phyloP scores from a whole-genome alignment of 1,140 invertebrate genomes.

The Drosophila santomea region DNA sequence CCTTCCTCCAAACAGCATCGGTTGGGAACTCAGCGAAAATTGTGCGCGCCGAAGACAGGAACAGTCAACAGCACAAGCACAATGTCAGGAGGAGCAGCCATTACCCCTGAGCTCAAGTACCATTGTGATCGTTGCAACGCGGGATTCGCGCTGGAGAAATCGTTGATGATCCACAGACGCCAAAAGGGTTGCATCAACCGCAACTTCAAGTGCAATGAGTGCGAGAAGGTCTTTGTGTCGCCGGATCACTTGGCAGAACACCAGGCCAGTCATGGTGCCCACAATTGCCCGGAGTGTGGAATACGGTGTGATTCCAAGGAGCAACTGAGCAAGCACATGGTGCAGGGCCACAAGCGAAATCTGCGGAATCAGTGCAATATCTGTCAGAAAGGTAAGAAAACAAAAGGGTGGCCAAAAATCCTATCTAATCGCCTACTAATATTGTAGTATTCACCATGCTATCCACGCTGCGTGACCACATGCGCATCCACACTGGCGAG shows the following conservation, averaged over 20 bases:
- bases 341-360: slow-evolving; percentile 85
- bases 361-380: slow-evolving; percentile 87
- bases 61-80: background rate
- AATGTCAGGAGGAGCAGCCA: background rate
- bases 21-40: slow-evolving; percentile 3
- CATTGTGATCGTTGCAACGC: slow-evolving; percentile 76
- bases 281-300: slow-evolving; percentile 79
- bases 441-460: slow-evolving; percentile 85
- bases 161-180: slow-evolving; percentile 57
- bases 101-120: slow-evolving; percentile 48
- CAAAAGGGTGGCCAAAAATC: slow-evolving; percentile 12
- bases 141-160: slow-evolving; percentile 75
- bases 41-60: background rate
- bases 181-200: slow-evolving; percentile 74
- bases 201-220: slow-evolving; percentile 70
- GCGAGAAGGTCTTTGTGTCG: slow-evolving; percentile 85
- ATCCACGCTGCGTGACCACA: slow-evolving; percentile 86
- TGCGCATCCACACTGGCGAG: slow-evolving; percentile 84
- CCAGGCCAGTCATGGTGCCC: slow-evolving; percentile 50
- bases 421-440: background rate
- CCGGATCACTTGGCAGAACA: slow-evolving; percentile 85
- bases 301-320: slow-evolving; percentile 79
- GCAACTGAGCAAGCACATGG: slow-evolving; percentile 84
- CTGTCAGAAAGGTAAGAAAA: slow-evolving; percentile 86
- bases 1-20: slow-evolving; percentile 8